Evolutionary conservation across 2,797 vertebrate species (phyloP), one percentile per base, ranked within the genome.

Genomic region (Oryzias sinensis): DNA sequence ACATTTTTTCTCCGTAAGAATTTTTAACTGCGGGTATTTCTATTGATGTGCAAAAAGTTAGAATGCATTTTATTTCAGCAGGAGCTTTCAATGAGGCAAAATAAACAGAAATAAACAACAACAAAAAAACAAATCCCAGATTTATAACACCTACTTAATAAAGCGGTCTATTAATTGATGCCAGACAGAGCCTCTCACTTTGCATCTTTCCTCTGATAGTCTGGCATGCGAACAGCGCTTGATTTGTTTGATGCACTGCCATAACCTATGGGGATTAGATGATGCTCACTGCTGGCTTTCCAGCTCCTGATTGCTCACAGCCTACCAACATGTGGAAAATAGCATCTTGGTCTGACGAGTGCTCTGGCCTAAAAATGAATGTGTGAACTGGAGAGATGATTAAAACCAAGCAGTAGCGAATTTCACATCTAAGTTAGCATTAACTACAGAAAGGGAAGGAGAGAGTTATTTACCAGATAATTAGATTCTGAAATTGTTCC

Each of bases 301-400:
- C 63, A 59, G 67, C 72, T 77, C 75, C 70, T 74, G 69, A 83
- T 84, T 79, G 80, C 88, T 79, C 65, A 49, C 74, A 65, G 80
- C 76, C 80, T 62, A 83, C 87, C 70, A 88, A 85, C 74, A 80
- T 86, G 84, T 84, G 82, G 79, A 89, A 89, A 90, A 90, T 82
- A 85, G 84, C 82, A 84, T 87, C 74, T 86, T 83, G 78, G 85
- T 87, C 83, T 91, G 87, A 89, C 85, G 91, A 89, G 82, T 82
- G 72, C 79, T 74, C 80, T 65, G 69, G 70, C 77, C 81, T 81
- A 80, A 87, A 88, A 89, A 85, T 85, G 68, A 76, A 87, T 65
- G 65, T 88, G 87, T 91, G 87, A 88, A 85, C 74, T 78, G 88
- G 87, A 86, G 87, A 86, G 80, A 90, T 90, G 87, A 91, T 92